Percentiles rank a stretch among this genome's conserved stretches.
Conservation (phyloP, 2,113 vertebrate species). For the Octodon degus region DNA sequence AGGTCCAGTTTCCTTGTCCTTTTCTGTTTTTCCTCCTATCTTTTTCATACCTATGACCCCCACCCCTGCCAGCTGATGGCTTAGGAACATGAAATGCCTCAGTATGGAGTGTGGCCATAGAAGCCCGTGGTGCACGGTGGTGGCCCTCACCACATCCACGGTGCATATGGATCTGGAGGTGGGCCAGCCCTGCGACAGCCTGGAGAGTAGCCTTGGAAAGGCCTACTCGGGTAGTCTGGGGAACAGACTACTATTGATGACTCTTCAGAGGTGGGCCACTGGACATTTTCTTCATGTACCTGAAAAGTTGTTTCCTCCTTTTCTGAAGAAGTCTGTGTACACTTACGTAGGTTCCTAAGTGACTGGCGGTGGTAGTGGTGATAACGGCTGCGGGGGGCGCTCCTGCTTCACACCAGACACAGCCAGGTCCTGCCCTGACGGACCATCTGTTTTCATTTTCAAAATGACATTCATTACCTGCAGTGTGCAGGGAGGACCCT, state of each 20-base stretch:
- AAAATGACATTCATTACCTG: neutral
- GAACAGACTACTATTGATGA: neutral
- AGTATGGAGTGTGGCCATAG: neutral
- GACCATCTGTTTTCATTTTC: neutral
- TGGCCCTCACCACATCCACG: neutral
- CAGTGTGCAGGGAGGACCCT: neutral
- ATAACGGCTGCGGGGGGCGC: neutral
- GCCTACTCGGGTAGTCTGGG: neutral
- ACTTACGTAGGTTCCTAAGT: neutral
- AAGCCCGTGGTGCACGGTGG: neutral
- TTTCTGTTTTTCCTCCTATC: neutral
- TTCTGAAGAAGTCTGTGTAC: neutral
- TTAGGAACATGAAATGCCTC: neutral
- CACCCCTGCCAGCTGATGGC: neutral
- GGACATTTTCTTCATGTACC: neutral
- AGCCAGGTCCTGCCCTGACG: neutral
- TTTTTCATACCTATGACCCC: rapidly evolving
- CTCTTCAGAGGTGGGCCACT: neutral
- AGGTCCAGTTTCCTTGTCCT: neutral
- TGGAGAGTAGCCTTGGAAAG: neutral
- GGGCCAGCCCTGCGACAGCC: neutral
- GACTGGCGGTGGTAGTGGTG: neutral
- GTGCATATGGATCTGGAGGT: neutral
- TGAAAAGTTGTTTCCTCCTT: neutral
- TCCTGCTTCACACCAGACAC: neutral